Evolutionary conservation across 64 coral and sea anemone species (phyloP), one percentile per base, ranked within the genome.

Genomic region (Acropora yongei): DNA sequence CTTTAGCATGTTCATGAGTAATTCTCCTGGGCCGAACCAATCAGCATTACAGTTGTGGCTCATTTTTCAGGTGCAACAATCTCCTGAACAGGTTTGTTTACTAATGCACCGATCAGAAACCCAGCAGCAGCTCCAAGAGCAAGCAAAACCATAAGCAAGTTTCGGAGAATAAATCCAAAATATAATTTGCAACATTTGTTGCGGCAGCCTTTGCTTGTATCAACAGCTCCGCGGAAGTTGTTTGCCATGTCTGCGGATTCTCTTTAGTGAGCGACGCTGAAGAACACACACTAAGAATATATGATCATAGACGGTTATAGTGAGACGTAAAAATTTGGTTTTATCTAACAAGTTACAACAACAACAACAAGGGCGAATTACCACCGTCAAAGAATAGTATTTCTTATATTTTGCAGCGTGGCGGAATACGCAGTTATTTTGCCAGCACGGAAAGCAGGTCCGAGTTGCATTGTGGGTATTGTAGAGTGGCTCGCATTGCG

Each of bases 1-100:
- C 47, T 96, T 87, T 5, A 96, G 44, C 94, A 96, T 96, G 65
- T 92, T 96, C 94, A 96, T 96, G 4, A 96, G 86, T 8, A 96
- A 58, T 20, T 96, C 94, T 14, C 94, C 94, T 4, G 94, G 94
- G 71, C n/a, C n/a, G 92, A 96, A 1, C 94, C 94, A 43, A 96
- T 96, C 8, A 96, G 61, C 86, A 96, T 96, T 20, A 88, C 44
- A 1, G 94, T 89, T 6, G 94, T 96, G 10, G 87, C 80, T 0
- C 80, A 47, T 2, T 92, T 77, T 20, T 96, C 94, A 7, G 91
- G 87, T 14, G 77, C 41, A 10, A 85, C 58, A 57, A 96, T 89
- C 6, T 69, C 65, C 55, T 96, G 90, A 4, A 96, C 90, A 8
- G 94, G 72, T 19, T 68, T 47, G 76, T 96, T 96, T 1, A 80